Percentiles rank a stretch among this genome's conserved stretches.
Evolutionary conservation across 37 sponge, comb jelly and placozoan genomes (phyloP).

Genomic region (Agelas oroides): DNA sequence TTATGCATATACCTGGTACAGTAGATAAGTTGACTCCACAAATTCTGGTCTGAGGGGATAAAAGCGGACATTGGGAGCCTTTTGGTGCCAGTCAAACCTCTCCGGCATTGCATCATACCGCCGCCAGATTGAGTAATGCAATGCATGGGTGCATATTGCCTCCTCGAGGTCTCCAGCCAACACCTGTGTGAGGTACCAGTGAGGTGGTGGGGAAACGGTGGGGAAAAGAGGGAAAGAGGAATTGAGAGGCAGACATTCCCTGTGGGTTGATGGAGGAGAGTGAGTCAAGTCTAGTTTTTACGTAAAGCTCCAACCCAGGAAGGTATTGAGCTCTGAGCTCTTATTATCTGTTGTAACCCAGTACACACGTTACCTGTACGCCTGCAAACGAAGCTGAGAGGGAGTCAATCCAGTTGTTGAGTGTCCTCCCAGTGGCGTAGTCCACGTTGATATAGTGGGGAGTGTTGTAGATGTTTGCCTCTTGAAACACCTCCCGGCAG

Average conservation of each 20-base stretch:
- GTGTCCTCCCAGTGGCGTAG: conserved; percentile 77
- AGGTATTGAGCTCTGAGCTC: too few species aligned
- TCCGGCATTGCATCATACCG: conserved; percentile 93
- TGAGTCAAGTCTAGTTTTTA: neutral
- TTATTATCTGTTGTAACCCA: too few species aligned
- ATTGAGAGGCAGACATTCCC: neutral
- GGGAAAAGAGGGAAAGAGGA: neutral
- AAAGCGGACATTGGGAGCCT: conserved; percentile 80
- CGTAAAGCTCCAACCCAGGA: neutral
- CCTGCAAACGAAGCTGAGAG: conserved; percentile 95
- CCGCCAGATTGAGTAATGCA: conserved; percentile 94
- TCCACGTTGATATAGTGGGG: conserved; percentile 88
- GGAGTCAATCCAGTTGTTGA: conserved; percentile 94
- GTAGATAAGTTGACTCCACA: conserved; percentile 94
- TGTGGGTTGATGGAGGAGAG: too few species aligned
- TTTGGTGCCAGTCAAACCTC: conserved; percentile 84
- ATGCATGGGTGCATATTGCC: conserved; percentile 95
- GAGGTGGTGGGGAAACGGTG: neutral
- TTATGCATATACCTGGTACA: conserved; percentile 90
- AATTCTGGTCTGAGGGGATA: conserved; percentile 97
- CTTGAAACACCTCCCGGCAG: conserved; percentile 45
- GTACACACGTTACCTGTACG: conserved; percentile 75
- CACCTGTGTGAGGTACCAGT: too few species aligned
- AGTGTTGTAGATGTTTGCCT: neutral
- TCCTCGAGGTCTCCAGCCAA: conserved; percentile 92